phyloP scores from a whole-genome alignment of 1,140 invertebrate genomes.

The Neodiprion fabricii region DNA sequence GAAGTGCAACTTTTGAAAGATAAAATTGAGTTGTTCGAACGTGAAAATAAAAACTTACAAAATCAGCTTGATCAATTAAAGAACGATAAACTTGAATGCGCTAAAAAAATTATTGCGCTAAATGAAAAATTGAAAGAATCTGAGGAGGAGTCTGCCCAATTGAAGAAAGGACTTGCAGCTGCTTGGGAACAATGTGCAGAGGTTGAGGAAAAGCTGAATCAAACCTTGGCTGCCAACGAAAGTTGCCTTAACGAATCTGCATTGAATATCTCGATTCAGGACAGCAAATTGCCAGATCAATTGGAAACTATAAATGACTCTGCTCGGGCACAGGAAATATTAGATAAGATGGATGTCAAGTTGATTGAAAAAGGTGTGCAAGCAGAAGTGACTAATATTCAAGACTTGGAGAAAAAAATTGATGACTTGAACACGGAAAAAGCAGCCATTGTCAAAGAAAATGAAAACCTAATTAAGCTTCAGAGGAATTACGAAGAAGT shows the following conservation, averaged over 20 bases:
- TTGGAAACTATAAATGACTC: slow-evolving; percentile 48
- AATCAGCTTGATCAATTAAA: slow-evolving; percentile 36
- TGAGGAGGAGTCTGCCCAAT: slow-evolving; percentile 63
- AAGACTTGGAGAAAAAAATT: slow-evolving; percentile 10
- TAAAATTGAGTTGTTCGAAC: slow-evolving; percentile 30
- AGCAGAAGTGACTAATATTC: slow-evolving; percentile 12
- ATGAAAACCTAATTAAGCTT: not conserved
- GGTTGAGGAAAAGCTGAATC: slow-evolving; percentile 65
- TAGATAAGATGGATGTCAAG: slow-evolving; percentile 52
- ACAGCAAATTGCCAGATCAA: slow-evolving; percentile 55
- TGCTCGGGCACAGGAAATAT: slow-evolving; percentile 45
- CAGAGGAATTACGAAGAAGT: slow-evolving; percentile 12
- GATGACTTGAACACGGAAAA: slow-evolving; percentile 14
- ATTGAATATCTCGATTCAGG: slow-evolving; percentile 53
- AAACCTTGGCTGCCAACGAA: slow-evolving; percentile 61
- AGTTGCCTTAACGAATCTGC: slow-evolving; percentile 54
- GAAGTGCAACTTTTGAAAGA: not conserved
- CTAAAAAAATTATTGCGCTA: slow-evolving; percentile 68
- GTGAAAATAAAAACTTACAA: slow-evolving; percentile 40
- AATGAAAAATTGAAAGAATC: slow-evolving; percentile 67
- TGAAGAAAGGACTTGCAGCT: slow-evolving; percentile 66
- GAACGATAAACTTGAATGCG: slow-evolving; percentile 63
- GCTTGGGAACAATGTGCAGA: slow-evolving; percentile 68
- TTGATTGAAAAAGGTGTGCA: slow-evolving; percentile 40
- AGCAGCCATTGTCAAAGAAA: slow-evolving; percentile 9